Base-by-base conservation (phyloP, 2,113 vertebrate species). In the Peromyscus maniculatus region DNA sequence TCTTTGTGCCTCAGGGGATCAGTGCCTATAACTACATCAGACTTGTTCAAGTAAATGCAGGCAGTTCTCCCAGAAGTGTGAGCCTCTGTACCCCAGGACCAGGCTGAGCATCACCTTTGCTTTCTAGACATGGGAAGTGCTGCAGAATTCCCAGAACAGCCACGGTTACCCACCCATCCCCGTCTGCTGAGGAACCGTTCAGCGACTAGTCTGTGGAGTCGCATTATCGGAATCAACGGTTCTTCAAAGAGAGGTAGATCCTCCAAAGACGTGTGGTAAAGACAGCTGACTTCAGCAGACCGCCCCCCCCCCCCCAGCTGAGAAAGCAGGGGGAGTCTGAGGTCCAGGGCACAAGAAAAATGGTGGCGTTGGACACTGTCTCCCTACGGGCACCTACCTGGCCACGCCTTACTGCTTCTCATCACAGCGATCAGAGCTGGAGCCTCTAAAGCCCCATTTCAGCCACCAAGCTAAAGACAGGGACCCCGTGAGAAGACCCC, bases 301-400 rank as follows among this genome's bases (percentile, higher is more conserved):
- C n/a, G n/a, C n/a, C n/a, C n/a, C n/a, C 43, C 43, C 43, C 72
- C 55, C 46, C 55, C 10, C 49, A 33, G 19, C 10, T 17, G 4
- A 33, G 16, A 49, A 49, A 52, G 12, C 39, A 1, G 74, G 19
- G 39, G 49, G 4, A 3, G 4, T 21, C 17, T 62, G 12, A 10
- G 0, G 28, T 21, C 67, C 36, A 2, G 57, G 78, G 17, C 15
- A 4, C 0, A 2, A 49, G 2, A 1, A 3, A 28, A 28, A 31
- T 2, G 31, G 26, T 0, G 1, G 49, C 9, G 1, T 39, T 7
- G 3, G 39, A 2, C 0, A 3, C 4, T 3, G 6, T 0, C 1
- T 6, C 1, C 88, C 64, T 6, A 4, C 3, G 2, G 71, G 26
- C 13, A 33, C 0, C 59, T 62, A 36, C 26, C 36, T 19, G 0